Conservation (phyloP, 2,797 vertebrate genomes). For the Aplochiton taeniatus region DNA sequence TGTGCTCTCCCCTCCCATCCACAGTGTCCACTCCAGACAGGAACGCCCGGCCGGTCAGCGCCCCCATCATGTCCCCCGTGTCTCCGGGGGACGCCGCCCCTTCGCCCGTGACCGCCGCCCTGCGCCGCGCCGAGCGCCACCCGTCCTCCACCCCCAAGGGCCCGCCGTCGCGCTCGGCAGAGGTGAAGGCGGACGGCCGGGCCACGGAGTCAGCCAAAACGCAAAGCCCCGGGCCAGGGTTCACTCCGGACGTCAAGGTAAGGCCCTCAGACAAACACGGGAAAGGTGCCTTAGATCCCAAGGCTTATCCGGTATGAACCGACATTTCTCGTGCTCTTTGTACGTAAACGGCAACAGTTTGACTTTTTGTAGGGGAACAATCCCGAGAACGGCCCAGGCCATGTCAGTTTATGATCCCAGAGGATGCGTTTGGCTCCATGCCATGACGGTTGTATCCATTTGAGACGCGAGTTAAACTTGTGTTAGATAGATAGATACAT, state of each 20-base stretch:
- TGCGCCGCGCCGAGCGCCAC: slow-evolving; percentile 41
- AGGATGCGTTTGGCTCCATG: too few species aligned
- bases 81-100: slow-evolving; percentile 63
- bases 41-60: slow-evolving; percentile 89
- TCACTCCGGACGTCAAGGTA: slow-evolving; percentile 83
- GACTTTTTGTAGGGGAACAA: too few species aligned
- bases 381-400: too few species aligned
- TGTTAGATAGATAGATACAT: too few species aligned
- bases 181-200: slow-evolving; percentile 68
- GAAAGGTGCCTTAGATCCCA: too few species aligned
- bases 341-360: too few species aligned
- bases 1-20: slow-evolving; percentile 58
- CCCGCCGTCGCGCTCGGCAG: slow-evolving; percentile 44
- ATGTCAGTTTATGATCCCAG: too few species aligned
- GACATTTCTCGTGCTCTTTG: too few species aligned
- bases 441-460: too few species aligned
- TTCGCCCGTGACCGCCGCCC: slow-evolving; percentile 43
- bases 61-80: slow-evolving; percentile 81
- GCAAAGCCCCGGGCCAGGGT: slow-evolving; percentile 63
- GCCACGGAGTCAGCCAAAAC: slow-evolving; percentile 64
- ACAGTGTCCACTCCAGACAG: slow-evolving; percentile 86
- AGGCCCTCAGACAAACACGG: neutral
- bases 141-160: slow-evolving; percentile 52
- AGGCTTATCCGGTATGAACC: too few species aligned
- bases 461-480: too few species aligned